phyloP scores from a whole-genome alignment of 2,888 invertebrate genomes.

The Tubulanus polymorphus region DNA sequence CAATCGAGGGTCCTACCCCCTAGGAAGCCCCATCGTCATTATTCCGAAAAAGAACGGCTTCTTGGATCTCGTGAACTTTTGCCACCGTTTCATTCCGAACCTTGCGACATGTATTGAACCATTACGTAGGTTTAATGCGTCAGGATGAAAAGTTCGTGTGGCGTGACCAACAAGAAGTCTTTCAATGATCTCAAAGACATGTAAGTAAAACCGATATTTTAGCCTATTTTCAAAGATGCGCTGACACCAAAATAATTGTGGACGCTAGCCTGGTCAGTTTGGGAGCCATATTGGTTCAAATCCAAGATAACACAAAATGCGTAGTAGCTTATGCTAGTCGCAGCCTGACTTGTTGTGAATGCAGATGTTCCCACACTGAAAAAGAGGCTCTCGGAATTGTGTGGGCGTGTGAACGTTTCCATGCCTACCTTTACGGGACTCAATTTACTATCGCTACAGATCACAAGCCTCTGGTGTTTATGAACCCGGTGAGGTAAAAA shows the following conservation, averaged over 20 bases:
- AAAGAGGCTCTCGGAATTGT: constrained; percentile 23
- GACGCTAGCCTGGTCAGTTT: constrained; percentile 21
- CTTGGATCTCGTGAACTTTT: constrained; percentile 18
- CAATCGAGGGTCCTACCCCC: no score
- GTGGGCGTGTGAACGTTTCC: constrained; percentile 19
- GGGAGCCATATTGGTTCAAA: constrained; percentile 21
- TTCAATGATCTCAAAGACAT: constrained; percentile 14
- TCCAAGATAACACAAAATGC: constrained; percentile 12
- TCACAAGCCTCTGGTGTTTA: constrained; percentile 19
- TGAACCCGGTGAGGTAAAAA: no score
- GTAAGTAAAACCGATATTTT: no score
- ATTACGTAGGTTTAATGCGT: no score
- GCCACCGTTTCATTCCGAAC: constrained; percentile 13
- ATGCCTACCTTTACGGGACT: constrained; percentile 19
- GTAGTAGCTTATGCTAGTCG: constrained; percentile 23
- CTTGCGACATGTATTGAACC: constrained; percentile 18
- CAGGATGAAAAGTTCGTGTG: no score
- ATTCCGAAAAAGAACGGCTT: no score
- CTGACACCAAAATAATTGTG: constrained; percentile 14
- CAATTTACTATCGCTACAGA: constrained; percentile 23
- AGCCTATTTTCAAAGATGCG: constrained; percentile 13
- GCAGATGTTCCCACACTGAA: constrained; percentile 20
- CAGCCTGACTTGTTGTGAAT: constrained; percentile 19
- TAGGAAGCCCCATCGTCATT: no score
- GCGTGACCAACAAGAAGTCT: constrained; percentile 7